Evolutionary conservation across 2,888 invertebrate species (phyloP), one percentile per base, ranked within the genome.

Genomic region (Myopa testacea): DNA sequence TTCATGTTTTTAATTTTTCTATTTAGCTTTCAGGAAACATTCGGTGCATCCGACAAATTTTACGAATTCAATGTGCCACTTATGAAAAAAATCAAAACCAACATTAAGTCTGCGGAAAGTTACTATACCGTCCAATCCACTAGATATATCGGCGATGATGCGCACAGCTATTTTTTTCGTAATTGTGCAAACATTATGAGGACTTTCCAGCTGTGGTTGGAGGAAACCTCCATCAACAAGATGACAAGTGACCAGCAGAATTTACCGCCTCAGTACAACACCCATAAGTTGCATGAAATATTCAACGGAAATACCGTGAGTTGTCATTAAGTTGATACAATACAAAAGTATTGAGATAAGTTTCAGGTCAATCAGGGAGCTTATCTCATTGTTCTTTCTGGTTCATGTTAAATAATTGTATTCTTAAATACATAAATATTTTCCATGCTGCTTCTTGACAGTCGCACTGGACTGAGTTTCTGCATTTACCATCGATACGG

Each of bases 141-240:
- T 73, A 89, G 88, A 69, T 86, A 87, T 63, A 83, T 87, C 14
- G 87, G 90, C 12, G 85, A 88, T 60, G 88, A 88, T 19, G 84
- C 84, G 45, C 81, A 86, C 58, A 81, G 85, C 69, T 84, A 86
- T 71, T 88, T 89, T 81, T 87, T 88, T 81, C 85, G 86, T 73
- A 87, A 86, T 65, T 90, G 90, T 81, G 84, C 87, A 14, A 89
- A 87, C 83, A 88, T 93, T 75, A 93, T 92, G 85, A 91, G 91
- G 84, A 93, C 94, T 1, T 93, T 93, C 83, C 90, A 90, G 0
- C 88, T 95, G 26, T 96, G 96, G 96, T 87, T 96, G 77, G 95
- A 95, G 85, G 96, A 96, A 84, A 93, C 94, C 0, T 90, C 93
- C 78, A 89, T 96, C 3, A 95, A 94, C 85, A 93, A 93, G 84